phyloP scores from a whole-genome alignment of 2,113 vertebrate species.

The Menura novaehollandiae region DNA sequence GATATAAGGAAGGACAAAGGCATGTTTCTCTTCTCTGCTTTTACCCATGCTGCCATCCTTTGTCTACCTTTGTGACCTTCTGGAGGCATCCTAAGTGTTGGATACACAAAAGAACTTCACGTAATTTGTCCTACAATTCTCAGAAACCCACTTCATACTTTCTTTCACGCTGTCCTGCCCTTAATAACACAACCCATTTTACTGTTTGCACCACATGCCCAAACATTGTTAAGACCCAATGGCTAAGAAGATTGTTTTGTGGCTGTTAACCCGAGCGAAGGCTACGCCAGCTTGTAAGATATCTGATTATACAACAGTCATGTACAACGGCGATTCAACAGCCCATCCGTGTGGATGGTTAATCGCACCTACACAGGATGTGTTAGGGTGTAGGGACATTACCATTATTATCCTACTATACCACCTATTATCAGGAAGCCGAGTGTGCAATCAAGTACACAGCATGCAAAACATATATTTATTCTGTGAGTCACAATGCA shows the following conservation, averaged over 20 bases:
- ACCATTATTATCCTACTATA: background rate
- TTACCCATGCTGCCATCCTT: background rate
- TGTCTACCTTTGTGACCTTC: background rate
- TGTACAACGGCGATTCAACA: background rate
- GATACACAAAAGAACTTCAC: background rate
- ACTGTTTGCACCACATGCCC: background rate
- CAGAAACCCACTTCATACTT: background rate
- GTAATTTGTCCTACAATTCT: background rate
- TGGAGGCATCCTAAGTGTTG: background rate
- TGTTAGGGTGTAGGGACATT: background rate
- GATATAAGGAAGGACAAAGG: background rate
- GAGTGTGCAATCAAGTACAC: background rate
- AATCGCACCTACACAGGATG: background rate
- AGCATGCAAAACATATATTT: background rate
- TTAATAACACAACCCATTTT: background rate
- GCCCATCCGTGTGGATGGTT: background rate
- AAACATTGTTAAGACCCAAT: background rate
- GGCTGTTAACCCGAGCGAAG: background rate
- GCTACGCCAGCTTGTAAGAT: background rate
- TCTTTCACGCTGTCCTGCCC: background rate
- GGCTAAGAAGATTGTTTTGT: background rate
- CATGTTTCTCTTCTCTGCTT: background rate
- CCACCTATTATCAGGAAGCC: background rate
- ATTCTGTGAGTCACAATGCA: background rate
- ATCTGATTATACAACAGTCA: background rate